Conservation (phyloP, 2,888 invertebrate genomes). For the Celastrina argiolus region DNA sequence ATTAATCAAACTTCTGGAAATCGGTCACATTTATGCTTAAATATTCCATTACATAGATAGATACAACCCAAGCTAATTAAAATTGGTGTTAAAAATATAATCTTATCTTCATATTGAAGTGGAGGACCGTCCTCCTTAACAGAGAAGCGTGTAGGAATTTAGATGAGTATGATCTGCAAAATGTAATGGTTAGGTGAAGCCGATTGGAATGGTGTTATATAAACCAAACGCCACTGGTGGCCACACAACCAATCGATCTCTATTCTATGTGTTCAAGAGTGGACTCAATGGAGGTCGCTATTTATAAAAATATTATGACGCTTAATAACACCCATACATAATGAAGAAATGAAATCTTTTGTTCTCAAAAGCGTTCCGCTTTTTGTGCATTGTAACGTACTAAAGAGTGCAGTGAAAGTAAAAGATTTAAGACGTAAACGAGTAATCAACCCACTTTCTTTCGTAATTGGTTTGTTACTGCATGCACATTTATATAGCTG, state of each 20-base stretch:
- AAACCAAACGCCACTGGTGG: no score
- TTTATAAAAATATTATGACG: not conserved
- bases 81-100: no score
- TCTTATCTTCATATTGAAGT: no score
- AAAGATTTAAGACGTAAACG: constrained; percentile 30
- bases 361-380: not conserved
- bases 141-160: no score
- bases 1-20: no score
- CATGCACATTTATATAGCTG: constrained; percentile 3
- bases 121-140: no score
- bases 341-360: constrained; percentile 5
- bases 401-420: constrained; percentile 31
- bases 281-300: not conserved
- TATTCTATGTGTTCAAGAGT: not conserved
- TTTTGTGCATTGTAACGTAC: constrained; percentile 17
- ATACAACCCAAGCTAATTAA: no score
- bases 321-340: not conserved
- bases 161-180: no score
- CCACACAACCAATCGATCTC: not conserved
- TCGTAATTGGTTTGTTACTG: constrained; percentile 19
- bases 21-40: no score
- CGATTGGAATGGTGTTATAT: no score
- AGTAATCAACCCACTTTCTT: constrained; percentile 35
- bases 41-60: no score
- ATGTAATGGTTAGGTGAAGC: no score